Conservation (phyloP, 1,140 invertebrate species). For the Drosophila micromelanica region DNA sequence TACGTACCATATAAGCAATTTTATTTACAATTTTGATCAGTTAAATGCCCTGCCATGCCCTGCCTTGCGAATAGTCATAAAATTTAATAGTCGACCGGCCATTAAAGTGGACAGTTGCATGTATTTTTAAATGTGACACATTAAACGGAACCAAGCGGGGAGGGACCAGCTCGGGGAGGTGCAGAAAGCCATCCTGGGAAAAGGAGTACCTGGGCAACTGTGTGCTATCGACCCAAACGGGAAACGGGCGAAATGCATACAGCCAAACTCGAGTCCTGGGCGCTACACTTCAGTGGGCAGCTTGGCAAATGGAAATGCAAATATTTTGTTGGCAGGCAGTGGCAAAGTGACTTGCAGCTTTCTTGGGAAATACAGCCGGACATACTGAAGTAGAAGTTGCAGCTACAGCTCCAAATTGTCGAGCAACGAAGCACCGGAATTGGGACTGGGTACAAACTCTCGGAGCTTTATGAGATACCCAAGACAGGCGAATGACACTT, state of each 20-base stretch:
- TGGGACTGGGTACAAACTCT: slow-evolving; percentile 9
- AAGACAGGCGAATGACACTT: slow-evolving; percentile 9
- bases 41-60: slow-evolving; percentile 57
- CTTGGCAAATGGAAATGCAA: slow-evolving; percentile 70
- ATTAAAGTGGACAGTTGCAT: slow-evolving; percentile 61
- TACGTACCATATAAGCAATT: slow-evolving; percentile 59
- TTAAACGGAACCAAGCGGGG: slow-evolving; percentile 23
- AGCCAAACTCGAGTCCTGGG: slow-evolving; percentile 31
- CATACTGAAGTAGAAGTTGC: slow-evolving; percentile 53
- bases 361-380: slow-evolving; percentile 60
- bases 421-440: slow-evolving; percentile 28
- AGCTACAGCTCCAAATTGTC: slow-evolving; percentile 19
- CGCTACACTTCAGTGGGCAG: slow-evolving; percentile 21
- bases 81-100: slow-evolving; percentile 42
- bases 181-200: slow-evolving; percentile 1
- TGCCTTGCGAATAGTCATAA: slow-evolving; percentile 17
- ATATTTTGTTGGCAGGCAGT: slow-evolving; percentile 75
- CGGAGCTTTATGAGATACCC: slow-evolving; percentile 18
- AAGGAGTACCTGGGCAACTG: slow-evolving; percentile 16
- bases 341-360: slow-evolving; percentile 68
- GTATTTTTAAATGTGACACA: slow-evolving; percentile 75
- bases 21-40: slow-evolving; percentile 81
- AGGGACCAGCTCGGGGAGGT: background rate
- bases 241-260: slow-evolving; percentile 32
- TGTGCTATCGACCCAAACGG: slow-evolving; percentile 36